phyloP scores from a whole-genome alignment of 2,888 invertebrate species.

The Eupithecia subfuscata region DNA sequence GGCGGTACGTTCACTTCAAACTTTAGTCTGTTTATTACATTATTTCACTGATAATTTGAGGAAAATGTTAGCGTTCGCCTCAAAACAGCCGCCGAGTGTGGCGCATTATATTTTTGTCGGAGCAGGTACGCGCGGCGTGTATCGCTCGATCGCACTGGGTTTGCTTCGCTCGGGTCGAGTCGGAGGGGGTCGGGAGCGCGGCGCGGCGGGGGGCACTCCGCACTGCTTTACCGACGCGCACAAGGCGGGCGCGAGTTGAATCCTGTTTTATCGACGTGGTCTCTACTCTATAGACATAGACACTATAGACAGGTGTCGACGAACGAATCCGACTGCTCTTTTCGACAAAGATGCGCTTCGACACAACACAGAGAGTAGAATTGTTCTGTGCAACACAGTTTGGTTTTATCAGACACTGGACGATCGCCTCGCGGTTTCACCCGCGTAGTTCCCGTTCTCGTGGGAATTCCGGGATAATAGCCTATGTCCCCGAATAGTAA shows the following conservation, averaged over 20 bases:
- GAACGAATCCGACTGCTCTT: neutral
- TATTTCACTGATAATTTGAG: slow-evolving; percentile 80
- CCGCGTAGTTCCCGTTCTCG: no score
- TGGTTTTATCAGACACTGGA: no score
- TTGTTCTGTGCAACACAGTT: neutral
- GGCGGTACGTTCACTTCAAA: slow-evolving; percentile 79
- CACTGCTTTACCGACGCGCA: slow-evolving; percentile 57
- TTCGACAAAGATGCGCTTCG: neutral
- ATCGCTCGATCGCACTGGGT: slow-evolving; percentile 81
- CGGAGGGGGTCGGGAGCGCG: slow-evolving; percentile 53
- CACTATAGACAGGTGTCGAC: neutral
- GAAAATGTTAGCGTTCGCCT: slow-evolving; percentile 68
- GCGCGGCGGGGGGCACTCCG: slow-evolving; percentile 59
- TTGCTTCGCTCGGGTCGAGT: slow-evolving; percentile 61
- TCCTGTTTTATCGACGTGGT: slow-evolving; percentile 56
- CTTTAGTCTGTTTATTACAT: slow-evolving; percentile 85
- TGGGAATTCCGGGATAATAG: no score
- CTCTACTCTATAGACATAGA: no score
- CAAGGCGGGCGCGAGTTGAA: slow-evolving; percentile 32
- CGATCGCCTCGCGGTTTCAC: no score
- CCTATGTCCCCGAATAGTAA: no score
- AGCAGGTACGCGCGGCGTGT: slow-evolving; percentile 70
- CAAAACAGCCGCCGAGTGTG: slow-evolving; percentile 74
- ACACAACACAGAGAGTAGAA: neutral
- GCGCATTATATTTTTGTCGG: slow-evolving; percentile 61